Percentiles rank a stretch among this genome's conserved stretches.
Evolutionary conservation across 2,888 invertebrate genomes (phyloP).

Genomic region (Chymomyza procnemis): DNA sequence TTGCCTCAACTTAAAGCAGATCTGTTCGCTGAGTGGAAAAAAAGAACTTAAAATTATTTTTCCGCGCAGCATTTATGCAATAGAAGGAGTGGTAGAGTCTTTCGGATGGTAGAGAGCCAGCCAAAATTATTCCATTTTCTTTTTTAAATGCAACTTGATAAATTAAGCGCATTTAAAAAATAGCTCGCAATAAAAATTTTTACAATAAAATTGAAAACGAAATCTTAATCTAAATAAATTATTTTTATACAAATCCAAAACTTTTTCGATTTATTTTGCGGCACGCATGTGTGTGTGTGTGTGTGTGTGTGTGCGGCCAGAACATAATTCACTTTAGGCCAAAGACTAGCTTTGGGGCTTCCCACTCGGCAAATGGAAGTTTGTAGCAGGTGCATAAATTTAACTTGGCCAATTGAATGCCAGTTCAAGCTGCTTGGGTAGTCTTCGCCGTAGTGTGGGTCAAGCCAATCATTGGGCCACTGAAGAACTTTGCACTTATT

Average conservation of each 20-base stretch:
- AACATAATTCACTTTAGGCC: slow-evolving; percentile 56
- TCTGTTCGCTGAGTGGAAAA: too few species aligned
- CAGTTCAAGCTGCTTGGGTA: neutral
- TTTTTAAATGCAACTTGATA: neutral
- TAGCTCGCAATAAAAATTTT: neutral
- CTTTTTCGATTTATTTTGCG: slow-evolving; percentile 65
- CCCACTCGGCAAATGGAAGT: neutral
- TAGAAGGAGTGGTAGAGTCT: too few species aligned
- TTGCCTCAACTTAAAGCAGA: too few species aligned
- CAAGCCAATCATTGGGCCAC: slow-evolving; percentile 45
- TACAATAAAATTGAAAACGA: slow-evolving; percentile 17
- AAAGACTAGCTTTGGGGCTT: neutral
- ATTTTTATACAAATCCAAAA: slow-evolving; percentile 69
- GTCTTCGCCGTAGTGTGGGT: slow-evolving; percentile 4
- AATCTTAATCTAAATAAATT: slow-evolving; percentile 66
- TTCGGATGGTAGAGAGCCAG: too few species aligned
- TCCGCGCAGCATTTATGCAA: too few species aligned
- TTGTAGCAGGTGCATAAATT: slow-evolving; percentile 41
- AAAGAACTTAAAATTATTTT: too few species aligned
- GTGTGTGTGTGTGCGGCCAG: slow-evolving; percentile 30
- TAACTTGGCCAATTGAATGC: slow-evolving; percentile 26
- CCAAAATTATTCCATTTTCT: too few species aligned
- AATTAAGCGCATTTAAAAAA: neutral
- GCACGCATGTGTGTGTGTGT: neutral
- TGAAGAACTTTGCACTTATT: neutral